Evolutionary conservation across 1,140 invertebrate genomes (phyloP), one percentile per base, ranked within the genome.

Genomic region (Drosophila novamexicana): DNA sequence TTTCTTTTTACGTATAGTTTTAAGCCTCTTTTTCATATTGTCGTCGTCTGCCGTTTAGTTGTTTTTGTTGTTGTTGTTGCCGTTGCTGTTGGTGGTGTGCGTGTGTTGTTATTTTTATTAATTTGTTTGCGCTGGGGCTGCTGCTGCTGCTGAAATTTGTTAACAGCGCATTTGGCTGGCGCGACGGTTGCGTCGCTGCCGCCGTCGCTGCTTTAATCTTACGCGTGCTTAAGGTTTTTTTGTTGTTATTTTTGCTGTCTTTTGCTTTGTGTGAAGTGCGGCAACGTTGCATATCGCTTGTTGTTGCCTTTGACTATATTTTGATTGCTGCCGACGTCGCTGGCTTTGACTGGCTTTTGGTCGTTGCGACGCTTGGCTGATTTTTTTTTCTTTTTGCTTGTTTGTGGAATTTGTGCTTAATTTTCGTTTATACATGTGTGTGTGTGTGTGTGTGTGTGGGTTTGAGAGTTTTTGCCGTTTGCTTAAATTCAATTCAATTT

Each of bases 401-500:
- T 63, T 75, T 71, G 65, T 73, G 83, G 84, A 86, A 86, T 89
- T 89, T 65, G 77, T 88, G 77, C 81, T 88, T 81, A 78, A 84
- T 83, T 89, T 89, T 88, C 49, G 65, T 64, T 37, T 75, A 16
- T 74, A 12, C 56, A 37, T 66, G 36, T 68, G 67, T 61, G 39
- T 67, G 14, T 57, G 18, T 77, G 44, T 68, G 18, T 22, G 7
- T 49, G 29, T 54, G 9, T 62, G 14, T 57, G 16, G 36, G 10
- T 47, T 32, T 40, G 59, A 36, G 56, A 49, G 57, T 62, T 66
- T 71, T 68, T 64, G 72, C 66, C 57, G 56, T 77, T 77, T 69
- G 76, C 83, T 88, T 88, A 76, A 86, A 89, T 89, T 75, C 63
- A 80, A 79, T 89, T 81, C 66, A 85, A 86, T 79, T 83, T 74